Percentiles rank a stretch among this genome's conserved stretches.
Evolutionary conservation across 2,888 invertebrate species (phyloP).

Genomic region (Drosophila meridionalis): DNA sequence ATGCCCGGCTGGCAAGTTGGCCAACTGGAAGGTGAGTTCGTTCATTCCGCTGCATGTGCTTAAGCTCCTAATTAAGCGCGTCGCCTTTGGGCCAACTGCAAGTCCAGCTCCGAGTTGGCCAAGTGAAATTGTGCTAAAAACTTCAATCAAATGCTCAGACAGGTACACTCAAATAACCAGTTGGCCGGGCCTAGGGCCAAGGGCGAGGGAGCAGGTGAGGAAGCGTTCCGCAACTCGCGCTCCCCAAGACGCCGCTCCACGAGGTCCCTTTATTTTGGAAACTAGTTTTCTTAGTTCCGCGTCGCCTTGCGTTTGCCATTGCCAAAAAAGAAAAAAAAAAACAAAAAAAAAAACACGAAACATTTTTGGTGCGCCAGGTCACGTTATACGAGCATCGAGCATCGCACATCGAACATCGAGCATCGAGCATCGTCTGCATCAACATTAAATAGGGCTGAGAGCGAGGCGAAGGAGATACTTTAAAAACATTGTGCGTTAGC

Average conservation of each 20-base stretch:
- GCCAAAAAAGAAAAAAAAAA: constrained; percentile 23
- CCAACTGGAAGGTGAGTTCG: background rate
- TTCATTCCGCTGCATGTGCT: background rate
- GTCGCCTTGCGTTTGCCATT: constrained; percentile 43
- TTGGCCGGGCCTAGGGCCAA: constrained; percentile 34
- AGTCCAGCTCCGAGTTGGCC: constrained; percentile 20
- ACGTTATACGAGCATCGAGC: constrained; percentile 44
- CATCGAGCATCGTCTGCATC: constrained; percentile 19
- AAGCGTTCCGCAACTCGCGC: background rate
- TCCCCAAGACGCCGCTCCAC: background rate
- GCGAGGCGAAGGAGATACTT: background rate
- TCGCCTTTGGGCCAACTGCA: constrained; percentile 4
- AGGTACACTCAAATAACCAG: constrained; percentile 55
- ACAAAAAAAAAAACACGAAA: constrained; percentile 30
- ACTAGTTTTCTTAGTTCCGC: constrained; percentile 74
- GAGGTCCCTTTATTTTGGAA: constrained; percentile 37
- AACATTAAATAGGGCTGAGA: background rate
- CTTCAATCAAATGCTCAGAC: constrained; percentile 69
- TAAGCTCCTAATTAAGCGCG: constrained; percentile 28
- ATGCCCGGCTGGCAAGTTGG: constrained; percentile 5
- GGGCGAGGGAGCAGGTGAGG: constrained; percentile 36
- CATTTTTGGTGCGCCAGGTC: constrained; percentile 49
- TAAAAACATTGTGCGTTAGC: constrained; percentile 32
- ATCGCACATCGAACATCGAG: constrained; percentile 9
- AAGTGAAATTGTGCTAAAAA: constrained; percentile 57